Percentiles rank a stretch among this genome's conserved stretches.
Conservation (phyloP, 2,888 invertebrate genomes). For the Ernsta delagoae region DNA sequence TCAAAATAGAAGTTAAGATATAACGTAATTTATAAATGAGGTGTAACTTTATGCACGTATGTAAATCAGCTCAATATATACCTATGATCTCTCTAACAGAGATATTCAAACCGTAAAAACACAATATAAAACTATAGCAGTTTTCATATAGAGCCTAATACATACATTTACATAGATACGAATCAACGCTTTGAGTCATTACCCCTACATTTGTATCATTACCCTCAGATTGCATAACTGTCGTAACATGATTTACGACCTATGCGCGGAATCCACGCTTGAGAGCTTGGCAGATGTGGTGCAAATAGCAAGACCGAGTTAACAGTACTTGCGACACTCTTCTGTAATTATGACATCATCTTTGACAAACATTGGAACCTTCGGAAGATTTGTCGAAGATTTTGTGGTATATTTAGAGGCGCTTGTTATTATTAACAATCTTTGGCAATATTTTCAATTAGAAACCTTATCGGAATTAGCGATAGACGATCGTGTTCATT, state of each 20-base stretch:
- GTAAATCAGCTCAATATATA: no score
- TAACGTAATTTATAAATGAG: no score
- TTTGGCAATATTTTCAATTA: no score
- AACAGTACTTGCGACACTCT: slow-evolving; percentile 17
- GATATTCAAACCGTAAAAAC: no score
- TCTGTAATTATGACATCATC: slow-evolving; percentile 12
- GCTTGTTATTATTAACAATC: no score
- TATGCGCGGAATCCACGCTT: slow-evolving; percentile 21
- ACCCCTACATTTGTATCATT: slow-evolving; percentile 13
- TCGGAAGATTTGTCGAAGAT: background rate
- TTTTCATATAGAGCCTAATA: background rate
- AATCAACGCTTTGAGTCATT: slow-evolving; percentile 3
- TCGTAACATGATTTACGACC: slow-evolving; percentile 25
- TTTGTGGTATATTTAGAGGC: background rate
- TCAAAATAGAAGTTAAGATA: no score
- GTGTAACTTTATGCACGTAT: no score
- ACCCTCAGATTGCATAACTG: slow-evolving; percentile 17
- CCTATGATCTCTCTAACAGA: no score
- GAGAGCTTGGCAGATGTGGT: slow-evolving; percentile 15
- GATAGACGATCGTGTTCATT: no score
- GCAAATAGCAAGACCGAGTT: slow-evolving; percentile 22
- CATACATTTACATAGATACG: background rate
- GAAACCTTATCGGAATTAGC: no score
- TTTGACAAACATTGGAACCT: slow-evolving; percentile 11
- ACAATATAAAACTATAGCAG: background rate